Percentiles rank a stretch among this genome's conserved stretches.
Evolutionary conservation across 2,797 vertebrate genomes (phyloP).

Genomic region (Poeciliopsis turneri): DNA sequence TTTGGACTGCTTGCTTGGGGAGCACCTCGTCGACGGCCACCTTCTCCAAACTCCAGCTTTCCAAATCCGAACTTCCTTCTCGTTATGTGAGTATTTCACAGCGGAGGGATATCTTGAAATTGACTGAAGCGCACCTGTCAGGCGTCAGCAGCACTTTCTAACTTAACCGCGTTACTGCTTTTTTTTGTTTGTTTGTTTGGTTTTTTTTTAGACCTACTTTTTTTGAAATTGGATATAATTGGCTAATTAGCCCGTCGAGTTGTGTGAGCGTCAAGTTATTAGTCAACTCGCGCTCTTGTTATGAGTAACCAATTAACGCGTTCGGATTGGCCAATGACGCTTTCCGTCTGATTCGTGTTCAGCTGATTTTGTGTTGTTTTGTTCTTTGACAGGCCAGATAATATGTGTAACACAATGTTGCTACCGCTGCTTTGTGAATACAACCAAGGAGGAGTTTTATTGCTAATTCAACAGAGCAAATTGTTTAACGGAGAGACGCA

Average conservation of each 20-base stretch:
- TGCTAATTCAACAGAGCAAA: neutral
- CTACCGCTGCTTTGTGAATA: neutral
- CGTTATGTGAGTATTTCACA: constrained; percentile 71
- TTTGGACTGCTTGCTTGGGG: constrained; percentile 82
- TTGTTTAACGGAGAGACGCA: neutral
- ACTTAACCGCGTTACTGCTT: neutral
- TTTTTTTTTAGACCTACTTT: neutral
- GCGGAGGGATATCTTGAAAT: neutral
- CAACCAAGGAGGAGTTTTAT: neutral
- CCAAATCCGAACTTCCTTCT: constrained; percentile 54
- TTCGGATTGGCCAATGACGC: neutral
- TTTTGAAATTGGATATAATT: neutral
- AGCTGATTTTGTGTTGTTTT: neutral
- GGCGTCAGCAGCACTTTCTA: neutral
- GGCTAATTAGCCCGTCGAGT: neutral
- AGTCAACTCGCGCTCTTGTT: too few species aligned
- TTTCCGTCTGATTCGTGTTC: neutral
- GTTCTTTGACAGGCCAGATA: neutral
- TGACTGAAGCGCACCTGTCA: constrained; percentile 50
- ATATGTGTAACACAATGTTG: neutral
- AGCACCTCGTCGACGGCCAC: constrained; percentile 73
- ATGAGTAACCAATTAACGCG: neutral
- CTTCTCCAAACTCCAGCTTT: constrained; percentile 71
- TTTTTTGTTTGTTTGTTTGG: too few species aligned
- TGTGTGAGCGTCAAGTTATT: neutral